A percentile compares a stretch with the other conserved stretches of the same genome.
Evolutionary conservation across 1,140 invertebrate genomes (phyloP).

Genomic region (Lamellibrachia luymesi): DNA sequence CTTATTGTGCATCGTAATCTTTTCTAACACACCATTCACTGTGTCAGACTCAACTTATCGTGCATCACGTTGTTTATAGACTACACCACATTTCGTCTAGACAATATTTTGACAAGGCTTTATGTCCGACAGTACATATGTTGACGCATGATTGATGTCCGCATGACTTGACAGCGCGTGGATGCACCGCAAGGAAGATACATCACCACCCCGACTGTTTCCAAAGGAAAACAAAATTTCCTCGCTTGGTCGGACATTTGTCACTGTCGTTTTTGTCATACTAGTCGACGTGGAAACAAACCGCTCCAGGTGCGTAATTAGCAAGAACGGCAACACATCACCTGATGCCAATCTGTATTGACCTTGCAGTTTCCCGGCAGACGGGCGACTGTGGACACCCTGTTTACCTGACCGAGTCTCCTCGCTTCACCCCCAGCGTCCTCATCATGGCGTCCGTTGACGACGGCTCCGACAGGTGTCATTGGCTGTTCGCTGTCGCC

Average conservation of each 20-base stretch:
- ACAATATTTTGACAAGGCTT: too few relatives aligned
- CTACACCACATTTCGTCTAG: too few relatives aligned
- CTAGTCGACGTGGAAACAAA: neutral
- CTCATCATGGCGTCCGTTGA: neutral
- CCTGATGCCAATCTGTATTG: neutral
- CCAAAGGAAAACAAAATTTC: neutral
- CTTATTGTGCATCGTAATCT: too few relatives aligned
- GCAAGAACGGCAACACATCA: neutral
- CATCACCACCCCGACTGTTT: neutral
- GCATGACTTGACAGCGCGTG: too few relatives aligned
- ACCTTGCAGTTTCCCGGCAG: neutral
- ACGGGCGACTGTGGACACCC: neutral
- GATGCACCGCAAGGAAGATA: too few relatives aligned
- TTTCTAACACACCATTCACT: too few relatives aligned
- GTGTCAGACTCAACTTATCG: too few relatives aligned
- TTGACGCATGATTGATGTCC: too few relatives aligned
- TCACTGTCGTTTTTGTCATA: neutral
- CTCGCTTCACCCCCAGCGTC: conserved; percentile 15
- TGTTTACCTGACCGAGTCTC: neutral
- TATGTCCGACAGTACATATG: too few relatives aligned
- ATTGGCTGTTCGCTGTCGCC: conserved; percentile 10
- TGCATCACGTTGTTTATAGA: too few relatives aligned
- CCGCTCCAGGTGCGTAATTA: neutral
- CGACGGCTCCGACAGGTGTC: neutral
- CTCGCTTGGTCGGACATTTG: neutral